Percentiles rank a stretch among this genome's conserved stretches.
Evolutionary conservation across 2,797 vertebrate species (phyloP).

Genomic region (Decapterus maruadsi): DNA sequence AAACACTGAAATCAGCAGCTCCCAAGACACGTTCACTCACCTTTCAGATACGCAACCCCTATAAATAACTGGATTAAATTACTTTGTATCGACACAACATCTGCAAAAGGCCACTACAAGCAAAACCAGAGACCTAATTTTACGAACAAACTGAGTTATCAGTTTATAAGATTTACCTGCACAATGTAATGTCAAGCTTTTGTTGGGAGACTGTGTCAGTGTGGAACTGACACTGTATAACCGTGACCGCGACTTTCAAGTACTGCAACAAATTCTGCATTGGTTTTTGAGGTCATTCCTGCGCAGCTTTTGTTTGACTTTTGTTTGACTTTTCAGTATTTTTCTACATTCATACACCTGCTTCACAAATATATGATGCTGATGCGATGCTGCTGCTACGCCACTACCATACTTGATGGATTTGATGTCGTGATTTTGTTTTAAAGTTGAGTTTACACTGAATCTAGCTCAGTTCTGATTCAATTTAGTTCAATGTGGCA

Average conservation of each 20-base stretch:
- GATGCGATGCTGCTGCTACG: too few species aligned
- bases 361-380: neutral
- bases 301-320: neutral
- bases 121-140: neutral
- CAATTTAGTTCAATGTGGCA: neutral
- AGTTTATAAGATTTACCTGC: neutral
- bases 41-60: slow-evolving; percentile 15
- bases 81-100: slow-evolving; percentile 1
- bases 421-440: neutral
- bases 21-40: slow-evolving; percentile 2
- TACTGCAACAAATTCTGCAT: neutral
- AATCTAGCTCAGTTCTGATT: neutral
- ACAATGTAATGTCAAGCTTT: neutral
- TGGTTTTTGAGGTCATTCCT: neutral
- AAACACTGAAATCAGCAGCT: slow-evolving; percentile 7
- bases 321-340: neutral
- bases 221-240: neutral
- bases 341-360: neutral
- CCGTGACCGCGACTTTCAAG: neutral
- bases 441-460: neutral
- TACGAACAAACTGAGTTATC: neutral
- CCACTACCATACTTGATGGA: neutral
- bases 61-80: slow-evolving; percentile 37
- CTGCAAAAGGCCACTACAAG: neutral
- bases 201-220: neutral